Conservation (phyloP, 2,113 vertebrate genomes). For the Spermophilus dauricus region DNA sequence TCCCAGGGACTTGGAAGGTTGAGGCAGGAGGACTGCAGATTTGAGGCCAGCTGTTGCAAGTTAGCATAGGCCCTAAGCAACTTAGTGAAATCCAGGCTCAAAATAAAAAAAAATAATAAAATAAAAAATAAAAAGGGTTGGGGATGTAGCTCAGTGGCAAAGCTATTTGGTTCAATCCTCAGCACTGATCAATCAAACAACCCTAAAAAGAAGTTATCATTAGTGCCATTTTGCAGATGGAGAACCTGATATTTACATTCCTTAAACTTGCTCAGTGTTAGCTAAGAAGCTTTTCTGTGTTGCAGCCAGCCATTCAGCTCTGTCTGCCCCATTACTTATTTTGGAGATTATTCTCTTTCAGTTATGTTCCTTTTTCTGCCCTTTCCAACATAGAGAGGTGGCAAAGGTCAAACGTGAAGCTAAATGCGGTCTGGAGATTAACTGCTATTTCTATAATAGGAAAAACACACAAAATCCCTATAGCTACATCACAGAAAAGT, state of each 20-base stretch:
- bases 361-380: neutral
- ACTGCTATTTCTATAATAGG: constrained; percentile 65
- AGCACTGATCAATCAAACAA: neutral
- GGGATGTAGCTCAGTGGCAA: too few species aligned
- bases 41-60: too few species aligned
- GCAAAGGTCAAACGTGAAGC: constrained; percentile 71
- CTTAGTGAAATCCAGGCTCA: too few species aligned
- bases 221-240: constrained; percentile 6
- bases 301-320: neutral
- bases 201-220: neutral
- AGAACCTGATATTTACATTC: neutral
- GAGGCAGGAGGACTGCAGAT: too few species aligned
- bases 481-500: constrained; percentile 63
- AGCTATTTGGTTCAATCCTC: too few species aligned
- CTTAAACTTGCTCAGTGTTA: neutral
- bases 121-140: too few species aligned
- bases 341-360: constrained; percentile 51
- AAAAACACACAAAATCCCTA: constrained; percentile 74
- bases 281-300: neutral
- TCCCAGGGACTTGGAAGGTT: too few species aligned
- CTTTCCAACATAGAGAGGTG: constrained; percentile 56
- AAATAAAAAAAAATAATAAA: too few species aligned
- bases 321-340: neutral
- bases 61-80: too few species aligned
- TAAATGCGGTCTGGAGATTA: constrained; percentile 75